Conservation (phyloP, 2,888 invertebrate genomes). For the Lasioglossum zephyrum region DNA sequence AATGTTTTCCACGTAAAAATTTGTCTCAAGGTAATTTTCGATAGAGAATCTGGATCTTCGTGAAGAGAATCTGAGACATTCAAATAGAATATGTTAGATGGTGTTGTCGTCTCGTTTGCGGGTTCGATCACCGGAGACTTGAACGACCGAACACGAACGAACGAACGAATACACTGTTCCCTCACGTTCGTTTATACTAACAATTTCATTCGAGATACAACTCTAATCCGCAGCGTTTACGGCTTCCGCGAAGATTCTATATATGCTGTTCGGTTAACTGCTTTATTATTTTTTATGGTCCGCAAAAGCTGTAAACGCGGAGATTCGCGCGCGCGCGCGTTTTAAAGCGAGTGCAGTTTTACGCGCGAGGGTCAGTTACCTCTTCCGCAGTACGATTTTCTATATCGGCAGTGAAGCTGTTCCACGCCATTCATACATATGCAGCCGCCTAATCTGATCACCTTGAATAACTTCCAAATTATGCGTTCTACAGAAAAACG, state of each 20-base stretch:
- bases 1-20: too few species aligned
- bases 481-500: too few species aligned
- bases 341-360: background rate
- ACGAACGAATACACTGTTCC: background rate
- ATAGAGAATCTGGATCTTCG: too few species aligned
- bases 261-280: background rate
- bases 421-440: background rate
- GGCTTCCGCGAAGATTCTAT: background rate
- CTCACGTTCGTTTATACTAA: background rate
- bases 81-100: too few species aligned
- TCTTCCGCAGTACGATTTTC: background rate
- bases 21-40: too few species aligned
- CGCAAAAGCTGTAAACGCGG: background rate
- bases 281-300: background rate
- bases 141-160: background rate
- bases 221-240: background rate
- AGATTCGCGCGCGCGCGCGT: background rate
- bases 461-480: background rate
- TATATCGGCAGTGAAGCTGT: background rate
- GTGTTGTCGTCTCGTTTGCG: background rate
- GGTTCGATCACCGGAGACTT: background rate
- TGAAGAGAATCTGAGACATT: too few species aligned
- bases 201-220: background rate
- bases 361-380: background rate
- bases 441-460: background rate